Evolutionary conservation across 1,140 invertebrate genomes (phyloP).

Genomic region (Lasioglossum baleicum): DNA sequence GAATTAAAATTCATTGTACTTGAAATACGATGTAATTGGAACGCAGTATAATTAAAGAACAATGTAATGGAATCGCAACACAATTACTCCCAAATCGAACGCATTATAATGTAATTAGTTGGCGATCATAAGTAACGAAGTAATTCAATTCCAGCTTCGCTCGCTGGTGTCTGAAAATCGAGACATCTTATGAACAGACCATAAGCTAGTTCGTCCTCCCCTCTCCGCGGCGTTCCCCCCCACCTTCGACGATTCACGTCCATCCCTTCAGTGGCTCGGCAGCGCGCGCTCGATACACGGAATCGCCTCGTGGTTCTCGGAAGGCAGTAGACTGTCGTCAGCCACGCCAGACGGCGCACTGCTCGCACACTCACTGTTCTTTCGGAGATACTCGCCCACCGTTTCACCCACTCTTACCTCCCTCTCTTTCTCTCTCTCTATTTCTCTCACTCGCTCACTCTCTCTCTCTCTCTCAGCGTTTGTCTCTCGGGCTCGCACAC

Average conservation of each 20-base stretch:
- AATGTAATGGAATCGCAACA: too few species aligned
- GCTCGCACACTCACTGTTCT: constrained; percentile 64
- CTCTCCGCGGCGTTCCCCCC: constrained; percentile 37
- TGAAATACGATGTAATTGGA: too few species aligned
- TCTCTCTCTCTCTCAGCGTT: too few species aligned
- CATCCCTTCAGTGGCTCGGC: constrained; percentile 63
- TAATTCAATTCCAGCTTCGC: too few species aligned
- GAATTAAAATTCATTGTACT: too few species aligned
- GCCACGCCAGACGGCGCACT: constrained; percentile 78
- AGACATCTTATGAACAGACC: constrained; percentile 7
- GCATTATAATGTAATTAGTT: too few species aligned
- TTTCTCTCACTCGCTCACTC: constrained; percentile 1
- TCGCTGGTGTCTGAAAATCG: too few species aligned
- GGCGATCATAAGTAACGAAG: too few species aligned
- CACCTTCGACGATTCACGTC: constrained; percentile 23
- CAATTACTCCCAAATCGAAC: too few species aligned
- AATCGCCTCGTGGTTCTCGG: constrained; percentile 79
- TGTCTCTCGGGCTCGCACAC: background rate
- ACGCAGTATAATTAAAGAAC: too few species aligned
- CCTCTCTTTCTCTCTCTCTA: constrained; percentile 16
- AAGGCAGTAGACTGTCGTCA: constrained; percentile 79
- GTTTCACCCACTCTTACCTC: constrained; percentile 58
- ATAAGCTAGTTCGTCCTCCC: constrained; percentile 49
- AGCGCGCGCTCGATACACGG: constrained; percentile 77
- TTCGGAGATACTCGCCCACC: constrained; percentile 58